Evolutionary conservation across 2,113 vertebrate species (phyloP).

Genomic region (Mormyrus iriodes): DNA sequence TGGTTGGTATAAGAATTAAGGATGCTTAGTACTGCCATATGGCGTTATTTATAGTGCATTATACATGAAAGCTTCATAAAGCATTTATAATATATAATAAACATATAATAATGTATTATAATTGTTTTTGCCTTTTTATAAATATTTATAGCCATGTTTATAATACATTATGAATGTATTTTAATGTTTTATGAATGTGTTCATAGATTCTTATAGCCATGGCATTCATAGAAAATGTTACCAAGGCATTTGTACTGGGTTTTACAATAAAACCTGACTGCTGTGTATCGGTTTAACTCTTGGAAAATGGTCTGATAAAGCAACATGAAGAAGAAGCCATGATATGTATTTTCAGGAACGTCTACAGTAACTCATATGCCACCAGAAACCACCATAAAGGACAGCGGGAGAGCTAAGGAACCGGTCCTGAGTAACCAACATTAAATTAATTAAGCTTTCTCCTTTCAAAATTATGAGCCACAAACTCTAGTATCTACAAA

Average conservation of each 20-base stretch:
- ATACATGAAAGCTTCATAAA: neutral
- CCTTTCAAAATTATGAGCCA: neutral
- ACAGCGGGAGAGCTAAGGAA: neutral
- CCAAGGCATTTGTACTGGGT: neutral
- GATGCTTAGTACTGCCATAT: neutral
- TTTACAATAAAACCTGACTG: neutral
- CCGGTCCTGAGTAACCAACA: neutral
- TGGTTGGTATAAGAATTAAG: neutral
- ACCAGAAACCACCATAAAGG: neutral
- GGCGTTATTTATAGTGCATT: neutral
- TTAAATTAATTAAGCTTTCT: neutral
- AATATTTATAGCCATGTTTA: no score
- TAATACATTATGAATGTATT: neutral
- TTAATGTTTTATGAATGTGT: neutral
- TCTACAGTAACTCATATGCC: neutral
- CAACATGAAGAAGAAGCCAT: neutral
- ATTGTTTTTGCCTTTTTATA: no score
- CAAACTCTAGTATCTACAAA: neutral
- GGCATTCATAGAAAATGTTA: neutral
- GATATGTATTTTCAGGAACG: neutral
- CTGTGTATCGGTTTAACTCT: constrained; percentile 4
- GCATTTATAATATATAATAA: neutral
- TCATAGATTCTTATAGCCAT: neutral
- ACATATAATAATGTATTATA: neutral
- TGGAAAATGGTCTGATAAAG: constrained; percentile 11